phyloP scores from a whole-genome alignment of 2,888 invertebrate species.

The Strigamia maritima region DNA sequence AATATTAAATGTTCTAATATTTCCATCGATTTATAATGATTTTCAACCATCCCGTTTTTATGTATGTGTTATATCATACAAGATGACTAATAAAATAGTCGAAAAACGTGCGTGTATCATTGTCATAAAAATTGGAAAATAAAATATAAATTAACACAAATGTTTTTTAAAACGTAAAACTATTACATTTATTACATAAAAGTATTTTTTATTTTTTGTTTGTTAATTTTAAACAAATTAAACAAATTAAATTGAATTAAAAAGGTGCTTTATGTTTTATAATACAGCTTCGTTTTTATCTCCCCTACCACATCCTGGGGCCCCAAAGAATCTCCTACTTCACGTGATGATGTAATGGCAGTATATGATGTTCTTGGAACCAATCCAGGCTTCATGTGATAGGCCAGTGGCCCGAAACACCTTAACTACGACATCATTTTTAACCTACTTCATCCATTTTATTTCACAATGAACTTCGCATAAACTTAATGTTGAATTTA shows the following conservation, averaged over 20 bases:
- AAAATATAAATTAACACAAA: too few species aligned
- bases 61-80: too few species aligned
- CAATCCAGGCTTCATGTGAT: conserved; percentile 11
- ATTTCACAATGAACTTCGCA: neutral
- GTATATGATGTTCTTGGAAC: conserved; percentile 21
- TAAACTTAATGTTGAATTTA: neutral
- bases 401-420: conserved; percentile 27
- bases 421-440: conserved; percentile 18
- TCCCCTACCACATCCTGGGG: conserved; percentile 25
- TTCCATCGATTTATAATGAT: neutral
- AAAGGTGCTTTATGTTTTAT: conserved; percentile 7
- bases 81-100: too few species aligned
- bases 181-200: too few species aligned
- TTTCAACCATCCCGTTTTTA: too few species aligned
- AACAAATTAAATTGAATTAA: neutral
- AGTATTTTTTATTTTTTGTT: too few species aligned
- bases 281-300: neutral
- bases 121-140: too few species aligned
- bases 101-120: too few species aligned
- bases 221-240: neutral
- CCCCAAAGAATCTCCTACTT: conserved; percentile 24
- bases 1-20: too few species aligned
- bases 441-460: conserved; percentile 17
- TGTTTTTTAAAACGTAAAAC: too few species aligned
- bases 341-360: conserved; percentile 18